Base-by-base conservation (phyloP, 2,113 vertebrate species). In the Neofelis nebulosa region DNA sequence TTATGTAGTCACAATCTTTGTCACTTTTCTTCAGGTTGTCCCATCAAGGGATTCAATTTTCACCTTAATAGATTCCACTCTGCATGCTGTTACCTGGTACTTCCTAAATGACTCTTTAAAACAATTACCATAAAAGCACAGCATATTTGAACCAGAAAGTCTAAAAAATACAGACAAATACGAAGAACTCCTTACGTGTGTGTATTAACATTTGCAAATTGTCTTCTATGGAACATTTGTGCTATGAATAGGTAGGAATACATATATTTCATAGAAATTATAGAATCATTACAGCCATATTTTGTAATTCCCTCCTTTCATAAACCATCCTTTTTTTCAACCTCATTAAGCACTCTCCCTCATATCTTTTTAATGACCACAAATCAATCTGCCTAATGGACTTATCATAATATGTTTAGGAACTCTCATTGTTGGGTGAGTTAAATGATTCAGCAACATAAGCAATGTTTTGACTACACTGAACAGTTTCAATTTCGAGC, bases 361-460 rank as follows among this genome's bases (percentile, higher is more conserved):
- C 66, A 29, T 69, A 71, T 36, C 41, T 65, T 63, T 55, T 71
- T 87, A 73, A 73, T 73, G n/a, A 50, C 19, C 41, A 71, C 27
- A 73, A 81, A 55, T 81, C 52, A 73, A 36, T 80, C 27, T 87
- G n/a, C 52, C 27, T 92, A 87, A 86, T 73, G 29, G 41, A 71
- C 27, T 81, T 65, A 74, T 29, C 55, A n/a, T 95, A 73, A 91
- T 71, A 63, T 25, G 55, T 48, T 95, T 92, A 96, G 29, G 29
- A 55, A 66, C 71, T 88, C 33, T 68, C 21, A 31, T 57, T 82
- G 66, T 66, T 74, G 66, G 31, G 23, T 82, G 55, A 66, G 65
- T 96, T 88, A 89, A 82, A 57, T 82, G 57, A 96, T 74, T 89
- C 84, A 88, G 66, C 31, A 92, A 57, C 15, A 21, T 88, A 88